Evolutionary conservation across 2,888 invertebrate species (phyloP).

Genomic region (Apamea crenata): DNA sequence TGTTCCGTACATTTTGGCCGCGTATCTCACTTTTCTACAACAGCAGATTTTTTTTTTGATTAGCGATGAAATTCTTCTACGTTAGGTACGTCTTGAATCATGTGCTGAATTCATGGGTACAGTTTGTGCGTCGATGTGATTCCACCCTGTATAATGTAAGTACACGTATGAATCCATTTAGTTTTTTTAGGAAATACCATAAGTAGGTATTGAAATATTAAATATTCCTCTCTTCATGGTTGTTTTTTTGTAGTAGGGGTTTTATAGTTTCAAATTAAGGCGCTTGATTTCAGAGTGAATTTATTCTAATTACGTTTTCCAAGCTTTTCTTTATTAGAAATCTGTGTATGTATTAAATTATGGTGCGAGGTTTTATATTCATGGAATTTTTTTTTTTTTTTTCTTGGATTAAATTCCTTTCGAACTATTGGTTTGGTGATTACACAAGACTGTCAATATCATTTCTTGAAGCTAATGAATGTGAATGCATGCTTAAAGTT

Average conservation of each 20-base stretch:
- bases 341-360: slow-evolving; percentile 21
- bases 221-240: background rate
- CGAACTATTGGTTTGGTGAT: background rate
- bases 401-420: background rate
- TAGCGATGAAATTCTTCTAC: background rate
- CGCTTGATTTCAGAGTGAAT: slow-evolving; percentile 43
- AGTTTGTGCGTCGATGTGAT: background rate
- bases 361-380: slow-evolving; percentile 5
- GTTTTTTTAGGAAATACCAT: background rate
- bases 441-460: background rate
- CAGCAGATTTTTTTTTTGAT: no score
- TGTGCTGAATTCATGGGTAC: background rate
- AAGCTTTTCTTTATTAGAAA: slow-evolving; percentile 58
- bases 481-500: background rate
- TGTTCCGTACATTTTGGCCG: no score
- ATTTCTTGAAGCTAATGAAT: background rate
- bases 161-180: background rate
- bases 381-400: slow-evolving; percentile 6
- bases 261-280: slow-evolving; percentile 55
- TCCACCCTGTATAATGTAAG: background rate
- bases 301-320: slow-evolving; percentile 55
- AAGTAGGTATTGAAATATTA: background rate
- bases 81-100: background rate
- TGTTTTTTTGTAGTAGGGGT: slow-evolving; percentile 43
- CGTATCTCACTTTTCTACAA: background rate